Percentiles rank a stretch among this genome's conserved stretches.
phyloP scores from a whole-genome alignment of 2,113 vertebrate genomes.

The Acinonyx jubatus region DNA sequence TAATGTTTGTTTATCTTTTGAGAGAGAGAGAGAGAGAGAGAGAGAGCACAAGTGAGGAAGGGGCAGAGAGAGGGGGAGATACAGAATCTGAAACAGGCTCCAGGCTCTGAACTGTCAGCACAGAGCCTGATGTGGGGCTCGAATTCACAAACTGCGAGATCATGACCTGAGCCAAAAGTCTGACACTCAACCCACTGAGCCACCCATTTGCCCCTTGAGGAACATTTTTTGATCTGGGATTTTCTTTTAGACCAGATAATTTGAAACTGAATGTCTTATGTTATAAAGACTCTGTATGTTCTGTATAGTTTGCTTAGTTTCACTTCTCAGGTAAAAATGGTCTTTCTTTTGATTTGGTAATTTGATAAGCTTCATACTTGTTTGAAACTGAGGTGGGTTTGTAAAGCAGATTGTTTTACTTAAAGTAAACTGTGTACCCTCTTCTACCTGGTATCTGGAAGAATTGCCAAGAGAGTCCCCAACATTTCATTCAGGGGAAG shows the following conservation, averaged over 20 bases:
- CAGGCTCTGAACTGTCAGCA: too few relatives aligned
- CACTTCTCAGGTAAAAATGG: constrained; percentile 79
- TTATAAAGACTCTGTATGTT: not conserved
- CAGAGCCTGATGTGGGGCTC: too few relatives aligned
- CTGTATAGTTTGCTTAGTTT: constrained; percentile 36
- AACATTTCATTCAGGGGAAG: constrained; percentile 87
- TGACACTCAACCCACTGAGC: too few relatives aligned
- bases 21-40: too few relatives aligned
- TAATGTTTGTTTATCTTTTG: too few relatives aligned
- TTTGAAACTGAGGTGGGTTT: constrained; percentile 87
- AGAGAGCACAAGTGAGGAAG: too few relatives aligned
- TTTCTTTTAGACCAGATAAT: not conserved
- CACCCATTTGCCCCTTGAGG: not conserved
- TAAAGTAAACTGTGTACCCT: constrained; percentile 90
- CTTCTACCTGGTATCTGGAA: constrained; percentile 93
- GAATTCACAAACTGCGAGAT: too few relatives aligned
- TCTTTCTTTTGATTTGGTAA: constrained; percentile 80
- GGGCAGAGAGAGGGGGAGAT: too few relatives aligned
- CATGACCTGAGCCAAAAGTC: too few relatives aligned
- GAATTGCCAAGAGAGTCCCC: constrained; percentile 90
- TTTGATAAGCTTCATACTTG: constrained; percentile 86
- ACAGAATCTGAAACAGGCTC: too few relatives aligned
- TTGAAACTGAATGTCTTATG: not conserved
- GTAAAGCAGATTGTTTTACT: constrained; percentile 91
- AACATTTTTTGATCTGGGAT: not conserved